phyloP scores from a whole-genome alignment of 2,888 invertebrate genomes.

The Euzophera pinguis region DNA sequence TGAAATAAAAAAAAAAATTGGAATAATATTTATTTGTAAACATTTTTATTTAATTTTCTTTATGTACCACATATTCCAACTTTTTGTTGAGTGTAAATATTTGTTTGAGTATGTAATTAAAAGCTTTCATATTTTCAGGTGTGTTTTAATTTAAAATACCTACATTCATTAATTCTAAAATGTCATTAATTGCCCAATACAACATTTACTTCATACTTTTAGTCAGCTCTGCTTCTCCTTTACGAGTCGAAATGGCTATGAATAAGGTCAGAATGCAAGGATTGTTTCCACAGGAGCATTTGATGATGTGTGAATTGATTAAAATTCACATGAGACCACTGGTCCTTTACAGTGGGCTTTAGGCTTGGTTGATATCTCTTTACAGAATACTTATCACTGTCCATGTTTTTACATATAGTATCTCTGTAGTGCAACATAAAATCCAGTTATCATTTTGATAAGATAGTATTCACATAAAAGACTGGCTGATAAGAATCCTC shows the following conservation, averaged over 20 bases:
- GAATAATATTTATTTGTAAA: not conserved
- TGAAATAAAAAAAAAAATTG: too few relatives aligned
- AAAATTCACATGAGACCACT: too few relatives aligned
- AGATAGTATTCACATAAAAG: slow-evolving; percentile 37
- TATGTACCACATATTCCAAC: not conserved
- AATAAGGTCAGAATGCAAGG: too few relatives aligned
- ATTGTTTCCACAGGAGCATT: too few relatives aligned
- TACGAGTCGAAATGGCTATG: too few relatives aligned
- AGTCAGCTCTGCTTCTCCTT: too few relatives aligned
- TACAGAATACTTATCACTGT: too few relatives aligned
- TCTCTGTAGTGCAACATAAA: not conserved
- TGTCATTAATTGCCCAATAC: too few relatives aligned
- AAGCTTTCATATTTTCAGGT: slow-evolving; percentile 13
- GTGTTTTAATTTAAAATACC: not conserved
- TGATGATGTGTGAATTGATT: too few relatives aligned
- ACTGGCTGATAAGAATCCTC: slow-evolving; percentile 35
- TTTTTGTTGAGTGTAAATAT: slow-evolving; percentile 6
- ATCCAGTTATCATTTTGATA: slow-evolving; percentile 42
- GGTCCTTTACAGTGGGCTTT: too few relatives aligned
- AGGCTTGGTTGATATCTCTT: too few relatives aligned
- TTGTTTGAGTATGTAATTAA: slow-evolving; percentile 16
- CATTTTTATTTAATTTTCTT: not conserved
- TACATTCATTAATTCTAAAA: not conserved
- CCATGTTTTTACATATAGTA: not conserved
- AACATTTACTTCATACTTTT: too few relatives aligned